phyloP scores from a whole-genome alignment of 2,113 vertebrate species.

The Ptilonorhynchus violaceus region DNA sequence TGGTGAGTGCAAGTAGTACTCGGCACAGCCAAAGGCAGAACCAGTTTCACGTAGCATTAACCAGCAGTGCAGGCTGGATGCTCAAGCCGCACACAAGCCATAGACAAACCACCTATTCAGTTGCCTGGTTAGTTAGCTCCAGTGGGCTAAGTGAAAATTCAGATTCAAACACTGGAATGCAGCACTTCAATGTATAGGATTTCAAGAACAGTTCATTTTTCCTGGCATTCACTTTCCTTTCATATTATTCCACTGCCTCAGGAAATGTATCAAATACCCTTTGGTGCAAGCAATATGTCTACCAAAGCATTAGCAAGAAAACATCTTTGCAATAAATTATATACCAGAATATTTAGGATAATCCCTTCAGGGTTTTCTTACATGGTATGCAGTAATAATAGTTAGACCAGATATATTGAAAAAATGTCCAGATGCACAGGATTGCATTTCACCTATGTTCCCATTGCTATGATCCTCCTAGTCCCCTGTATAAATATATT shows the following conservation, averaged over 20 bases:
- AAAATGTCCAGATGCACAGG: not conserved
- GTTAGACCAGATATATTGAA: not conserved
- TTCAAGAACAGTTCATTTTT: slow-evolving; percentile 16
- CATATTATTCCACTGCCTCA: not conserved
- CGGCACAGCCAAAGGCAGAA: not conserved
- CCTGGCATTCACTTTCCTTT: not conserved
- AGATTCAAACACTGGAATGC: not conserved
- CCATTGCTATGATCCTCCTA: not conserved
- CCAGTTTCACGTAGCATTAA: slow-evolving; percentile 31
- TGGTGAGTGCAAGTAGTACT: not conserved
- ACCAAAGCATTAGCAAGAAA: not conserved
- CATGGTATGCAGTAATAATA: not conserved
- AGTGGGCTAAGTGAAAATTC: slow-evolving; percentile 14
- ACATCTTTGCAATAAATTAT: not conserved
- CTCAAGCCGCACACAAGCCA: not conserved
- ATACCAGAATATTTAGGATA: not conserved
- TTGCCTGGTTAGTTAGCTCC: not conserved
- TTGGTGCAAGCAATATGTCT: not conserved
- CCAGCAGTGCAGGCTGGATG: not conserved
- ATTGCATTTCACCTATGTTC: not conserved
- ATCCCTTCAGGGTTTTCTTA: not conserved
- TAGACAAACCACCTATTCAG: slow-evolving; percentile 20
- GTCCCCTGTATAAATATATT: not conserved
- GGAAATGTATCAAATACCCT: not conserved
- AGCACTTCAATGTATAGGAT: not conserved